Evolutionary conservation across 2,888 invertebrate species (phyloP).

Genomic region (Cephonodes hylas): DNA sequence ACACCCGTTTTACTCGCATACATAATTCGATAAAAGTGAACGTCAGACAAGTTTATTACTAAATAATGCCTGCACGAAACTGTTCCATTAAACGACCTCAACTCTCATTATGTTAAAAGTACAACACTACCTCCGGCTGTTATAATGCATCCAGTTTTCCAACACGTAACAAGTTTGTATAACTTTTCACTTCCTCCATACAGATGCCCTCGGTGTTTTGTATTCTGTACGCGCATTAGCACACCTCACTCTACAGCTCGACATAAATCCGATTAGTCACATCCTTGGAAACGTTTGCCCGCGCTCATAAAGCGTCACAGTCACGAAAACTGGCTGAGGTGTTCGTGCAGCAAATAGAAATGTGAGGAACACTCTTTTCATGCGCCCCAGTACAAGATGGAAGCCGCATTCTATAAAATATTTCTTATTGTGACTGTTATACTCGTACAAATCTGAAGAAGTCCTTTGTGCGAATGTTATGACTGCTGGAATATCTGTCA

Average conservation of each 20-base stretch:
- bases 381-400: constrained; percentile 29
- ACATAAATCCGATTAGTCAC: constrained; percentile 30
- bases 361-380: constrained; percentile 36
- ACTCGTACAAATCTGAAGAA: constrained; percentile 37
- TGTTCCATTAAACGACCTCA: constrained; percentile 11
- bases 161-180: constrained; percentile 43
- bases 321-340: constrained; percentile 26
- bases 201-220: constrained; percentile 35
- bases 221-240: constrained; percentile 31
- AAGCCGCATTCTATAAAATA: constrained; percentile 48
- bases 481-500: constrained; percentile 24
- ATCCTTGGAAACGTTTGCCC: constrained; percentile 20
- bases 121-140: not conserved
- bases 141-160: constrained; percentile 19
- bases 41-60: not conserved
- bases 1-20: not conserved
- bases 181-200: constrained; percentile 38
- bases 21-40: not conserved
- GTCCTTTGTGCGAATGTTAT: constrained; percentile 42
- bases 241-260: constrained; percentile 24
- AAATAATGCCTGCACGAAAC: constrained; percentile 18
- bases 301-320: constrained; percentile 26
- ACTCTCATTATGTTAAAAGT: constrained; percentile 19
- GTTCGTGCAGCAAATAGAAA: constrained; percentile 46
- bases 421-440: constrained; percentile 48